Base-by-base conservation (phyloP, 2,888 invertebrate genomes). In the Hydriomena furcata region DNA sequence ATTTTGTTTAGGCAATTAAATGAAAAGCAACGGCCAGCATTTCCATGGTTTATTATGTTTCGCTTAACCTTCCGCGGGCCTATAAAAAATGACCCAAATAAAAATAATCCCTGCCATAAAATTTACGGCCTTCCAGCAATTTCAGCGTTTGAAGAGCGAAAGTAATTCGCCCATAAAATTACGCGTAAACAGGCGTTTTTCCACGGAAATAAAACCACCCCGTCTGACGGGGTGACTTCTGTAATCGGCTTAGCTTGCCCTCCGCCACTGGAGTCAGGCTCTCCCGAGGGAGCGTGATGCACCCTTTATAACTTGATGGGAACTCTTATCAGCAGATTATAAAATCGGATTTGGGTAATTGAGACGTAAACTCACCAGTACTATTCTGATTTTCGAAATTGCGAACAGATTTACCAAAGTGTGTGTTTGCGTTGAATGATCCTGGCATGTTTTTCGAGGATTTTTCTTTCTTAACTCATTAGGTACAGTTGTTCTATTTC, bases 181-280 rank as follows among this genome's bases (percentile, higher is more conserved):
- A 88, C 84, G 75, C 79, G 82, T 84, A 88, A 88, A 87, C 89
- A 88, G 85, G 79, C 84, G 85, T 87, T 88, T 87, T 85, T 86
- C 82, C 76, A 76, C 71, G 79, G 82, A 79, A 84, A 87, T 88
- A 85, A 87, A 85, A 76, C 76, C 77, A 65, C 81, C 82, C 79
- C 71, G 68, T 66, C 52, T 12, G 34, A 73, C 72, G 71, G 73
- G 76, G 79, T 85, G 87, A 87, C 87, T 89, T 73, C 81, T 82
- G 84, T 89, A 89, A 89, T 86, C 90, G 83, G 90, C 86, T 90
- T 89, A 88, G 71, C 64, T 61, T 68, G 67, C 79, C 82, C 81
- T 82, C 76, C 74, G 47, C 30, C 60, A 66, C 70, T 82, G 35
- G 82, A 76, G 65, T 63, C 35, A 38, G 40, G 11, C 47, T 49